Conservation (phyloP, 2,113 vertebrate genomes). For the Paracyprichromis sp. region DNA sequence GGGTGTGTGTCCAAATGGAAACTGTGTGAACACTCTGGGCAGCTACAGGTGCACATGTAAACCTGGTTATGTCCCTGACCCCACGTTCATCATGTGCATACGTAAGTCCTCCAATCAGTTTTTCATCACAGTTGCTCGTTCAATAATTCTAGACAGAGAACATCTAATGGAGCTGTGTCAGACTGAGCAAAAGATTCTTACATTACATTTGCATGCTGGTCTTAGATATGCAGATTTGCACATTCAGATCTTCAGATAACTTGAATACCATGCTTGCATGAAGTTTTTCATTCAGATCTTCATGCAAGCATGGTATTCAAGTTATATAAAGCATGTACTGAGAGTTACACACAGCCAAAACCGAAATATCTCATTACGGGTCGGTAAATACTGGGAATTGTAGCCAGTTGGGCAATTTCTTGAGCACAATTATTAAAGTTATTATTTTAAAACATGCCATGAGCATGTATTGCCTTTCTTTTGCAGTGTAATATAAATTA, state of each 20-base stretch:
- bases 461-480: neutral
- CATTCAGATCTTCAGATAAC: neutral
- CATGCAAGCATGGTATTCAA: slow-evolving; percentile 11
- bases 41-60: slow-evolving; percentile 93
- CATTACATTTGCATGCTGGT: neutral
- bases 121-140: neutral
- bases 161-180: neutral
- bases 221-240: neutral
- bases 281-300: neutral
- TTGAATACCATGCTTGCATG: neutral
- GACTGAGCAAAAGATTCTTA: neutral
- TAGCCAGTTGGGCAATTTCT: neutral
- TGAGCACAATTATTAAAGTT: neutral
- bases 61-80: slow-evolving; percentile 82
- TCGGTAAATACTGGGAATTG: neutral
- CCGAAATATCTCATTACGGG: neutral
- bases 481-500: neutral
- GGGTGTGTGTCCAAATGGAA: slow-evolving; percentile 88
- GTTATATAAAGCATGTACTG: neutral
- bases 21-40: slow-evolving; percentile 91
- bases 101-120: slow-evolving; percentile 73
- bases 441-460: neutral
- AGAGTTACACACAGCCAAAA: neutral
- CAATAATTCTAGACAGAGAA: neutral
- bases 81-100: slow-evolving; percentile 81